These are phyloP conservation scores for Calycopis cecrops DNA, from an alignment of 1,140 invertebrate species.

Conservation along the genomic window DNA sequence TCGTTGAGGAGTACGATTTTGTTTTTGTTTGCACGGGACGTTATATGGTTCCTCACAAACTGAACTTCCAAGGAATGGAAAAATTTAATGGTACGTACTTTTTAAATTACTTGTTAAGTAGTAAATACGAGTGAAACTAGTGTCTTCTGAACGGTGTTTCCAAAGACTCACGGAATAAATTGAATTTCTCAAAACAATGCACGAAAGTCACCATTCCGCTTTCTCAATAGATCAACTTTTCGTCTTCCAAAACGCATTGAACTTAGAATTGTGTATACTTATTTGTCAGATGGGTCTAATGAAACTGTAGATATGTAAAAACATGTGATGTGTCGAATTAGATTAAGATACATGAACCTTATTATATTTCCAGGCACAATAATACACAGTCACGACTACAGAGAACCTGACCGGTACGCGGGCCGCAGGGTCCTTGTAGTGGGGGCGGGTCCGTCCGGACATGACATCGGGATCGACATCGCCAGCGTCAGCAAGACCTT, in stretches of 20 bases:
- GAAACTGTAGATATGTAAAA: no score
- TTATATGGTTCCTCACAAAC: slow-evolving; percentile 49
- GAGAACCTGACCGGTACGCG: background rate
- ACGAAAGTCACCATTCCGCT: no score
- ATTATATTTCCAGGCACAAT: slow-evolving; percentile 49
- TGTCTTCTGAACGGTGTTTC: no score
- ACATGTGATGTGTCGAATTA: no score
- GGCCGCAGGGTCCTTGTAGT: background rate
- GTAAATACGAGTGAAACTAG: no score
- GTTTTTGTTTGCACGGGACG: slow-evolving; percentile 54
- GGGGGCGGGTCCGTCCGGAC: background rate
- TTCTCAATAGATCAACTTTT: no score
- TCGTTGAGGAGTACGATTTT: slow-evolving; percentile 52
- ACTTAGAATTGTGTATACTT: no score
- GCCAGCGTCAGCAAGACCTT: slow-evolving; percentile 78
- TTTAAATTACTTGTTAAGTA: no score
- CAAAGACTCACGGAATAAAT: no score
- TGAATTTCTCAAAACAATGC: no score
- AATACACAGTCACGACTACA: slow-evolving; percentile 11
- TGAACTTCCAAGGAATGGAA: slow-evolving; percentile 42
- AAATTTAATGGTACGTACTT: slow-evolving; percentile 46
- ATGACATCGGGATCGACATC: slow-evolving; percentile 79
- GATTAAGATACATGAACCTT: background rate
- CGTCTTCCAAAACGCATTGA: no score
- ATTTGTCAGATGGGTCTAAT: no score